Conservation (phyloP, 2,113 vertebrate genomes). For the Mustela nigripes region DNA sequence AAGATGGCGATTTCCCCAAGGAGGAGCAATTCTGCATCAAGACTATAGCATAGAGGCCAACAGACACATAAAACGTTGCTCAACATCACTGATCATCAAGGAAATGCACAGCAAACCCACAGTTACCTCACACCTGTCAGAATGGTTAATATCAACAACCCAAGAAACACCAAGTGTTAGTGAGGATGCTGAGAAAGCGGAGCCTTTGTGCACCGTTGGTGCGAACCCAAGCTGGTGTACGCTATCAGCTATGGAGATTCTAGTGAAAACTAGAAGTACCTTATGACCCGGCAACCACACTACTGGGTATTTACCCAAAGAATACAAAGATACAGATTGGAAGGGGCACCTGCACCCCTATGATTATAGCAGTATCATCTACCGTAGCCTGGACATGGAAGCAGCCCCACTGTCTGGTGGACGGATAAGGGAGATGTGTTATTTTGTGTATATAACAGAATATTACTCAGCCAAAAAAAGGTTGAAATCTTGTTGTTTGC, state of each 20-base stretch:
- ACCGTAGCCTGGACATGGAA: not conserved
- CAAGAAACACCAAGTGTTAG: not conserved
- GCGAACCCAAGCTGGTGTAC: not conserved
- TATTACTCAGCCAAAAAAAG: not conserved
- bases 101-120: not conserved
- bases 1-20: not conserved
- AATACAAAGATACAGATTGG: not conserved
- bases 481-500: not conserved
- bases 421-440: not conserved
- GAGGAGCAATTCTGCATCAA: not conserved
- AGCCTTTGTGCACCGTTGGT: not conserved
- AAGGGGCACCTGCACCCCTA: not conserved
- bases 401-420: not conserved
- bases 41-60: not conserved
- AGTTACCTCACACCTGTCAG: not conserved
- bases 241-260: not conserved
- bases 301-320: not conserved
- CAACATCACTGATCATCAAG: not conserved
- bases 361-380: accelerated
- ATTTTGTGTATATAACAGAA: too few species aligned
- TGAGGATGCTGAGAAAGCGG: not conserved
- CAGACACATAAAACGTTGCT: not conserved
- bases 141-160: not conserved
- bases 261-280: not conserved
- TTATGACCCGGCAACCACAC: not conserved